Evolutionary conservation across 2,113 vertebrate genomes (phyloP).

Genomic region (Chamaetylas fuelleborni): DNA sequence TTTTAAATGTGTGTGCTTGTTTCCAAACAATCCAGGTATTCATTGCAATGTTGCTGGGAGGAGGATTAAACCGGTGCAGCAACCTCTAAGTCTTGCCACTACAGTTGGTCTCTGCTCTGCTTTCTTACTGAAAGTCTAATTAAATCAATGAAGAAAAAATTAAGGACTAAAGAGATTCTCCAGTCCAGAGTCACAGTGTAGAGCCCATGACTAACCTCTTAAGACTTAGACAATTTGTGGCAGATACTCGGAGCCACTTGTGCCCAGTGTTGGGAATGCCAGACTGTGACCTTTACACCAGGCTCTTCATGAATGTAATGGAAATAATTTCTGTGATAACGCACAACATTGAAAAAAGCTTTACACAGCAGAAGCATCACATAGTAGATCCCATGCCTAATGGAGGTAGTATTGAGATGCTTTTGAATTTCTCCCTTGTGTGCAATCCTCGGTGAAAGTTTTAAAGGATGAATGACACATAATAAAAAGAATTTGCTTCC

Average conservation of each 20-base stretch:
- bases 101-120: not conserved
- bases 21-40: not conserved
- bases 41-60: not conserved
- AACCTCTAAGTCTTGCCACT: not conserved
- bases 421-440: not conserved
- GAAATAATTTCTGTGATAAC: constrained; percentile 4
- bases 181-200: not conserved
- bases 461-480: not conserved
- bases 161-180: not conserved
- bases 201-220: not conserved
- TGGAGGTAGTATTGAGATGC: not conserved
- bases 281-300: not conserved
- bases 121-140: not conserved
- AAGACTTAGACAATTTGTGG: not conserved
- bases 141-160: not conserved
- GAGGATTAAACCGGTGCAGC: not conserved
- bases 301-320: not conserved
- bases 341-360: not conserved
- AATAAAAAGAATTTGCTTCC: not conserved
- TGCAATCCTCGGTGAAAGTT: not conserved
- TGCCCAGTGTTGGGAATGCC: not conserved
- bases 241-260: not conserved
- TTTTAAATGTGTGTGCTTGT: not conserved
- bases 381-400: not conserved
- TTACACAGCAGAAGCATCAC: not conserved